Evolutionary conservation across 1,140 invertebrate species (phyloP).

Genomic region (Bombus pascuorum): DNA sequence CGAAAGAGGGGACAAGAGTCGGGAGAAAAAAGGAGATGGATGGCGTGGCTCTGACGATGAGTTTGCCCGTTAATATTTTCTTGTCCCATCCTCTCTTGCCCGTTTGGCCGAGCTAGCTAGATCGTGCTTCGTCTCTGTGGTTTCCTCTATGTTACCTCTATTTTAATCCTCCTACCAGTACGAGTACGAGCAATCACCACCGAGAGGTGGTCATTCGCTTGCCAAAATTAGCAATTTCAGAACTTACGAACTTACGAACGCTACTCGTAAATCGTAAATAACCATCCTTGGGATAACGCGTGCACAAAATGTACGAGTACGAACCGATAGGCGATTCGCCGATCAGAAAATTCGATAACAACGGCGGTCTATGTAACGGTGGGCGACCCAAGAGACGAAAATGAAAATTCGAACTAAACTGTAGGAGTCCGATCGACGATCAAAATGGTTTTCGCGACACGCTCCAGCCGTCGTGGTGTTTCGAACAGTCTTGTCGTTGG

Average conservation of each 20-base stretch:
- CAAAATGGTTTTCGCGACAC: background rate
- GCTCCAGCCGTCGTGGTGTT: no score
- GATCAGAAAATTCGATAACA: slow-evolving; percentile 21
- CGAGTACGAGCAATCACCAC: no score
- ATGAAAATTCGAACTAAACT: slow-evolving; percentile 21
- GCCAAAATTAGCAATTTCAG: no score
- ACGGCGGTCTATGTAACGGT: slow-evolving; percentile 9
- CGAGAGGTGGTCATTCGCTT: no score
- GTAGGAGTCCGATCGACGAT: background rate
- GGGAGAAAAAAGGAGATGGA: slow-evolving; percentile 48
- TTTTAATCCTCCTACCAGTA: no score
- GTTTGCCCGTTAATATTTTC: slow-evolving; percentile 68
- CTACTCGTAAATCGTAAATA: no score
- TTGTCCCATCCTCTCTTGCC: slow-evolving; percentile 58
- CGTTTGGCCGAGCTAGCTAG: slow-evolving; percentile 51
- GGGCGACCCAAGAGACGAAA: background rate
- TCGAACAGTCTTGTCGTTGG: no score
- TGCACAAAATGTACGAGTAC: no score
- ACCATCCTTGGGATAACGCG: no score
- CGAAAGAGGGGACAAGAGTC: slow-evolving; percentile 20
- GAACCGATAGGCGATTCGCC: no score
- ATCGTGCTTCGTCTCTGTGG: slow-evolving; percentile 74
- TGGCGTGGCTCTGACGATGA: slow-evolving; percentile 58
- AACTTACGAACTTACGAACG: no score
- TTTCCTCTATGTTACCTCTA: no score